Evolutionary conservation across 2,797 vertebrate species (phyloP).

Genomic region (Coracias cyanogaster): DNA sequence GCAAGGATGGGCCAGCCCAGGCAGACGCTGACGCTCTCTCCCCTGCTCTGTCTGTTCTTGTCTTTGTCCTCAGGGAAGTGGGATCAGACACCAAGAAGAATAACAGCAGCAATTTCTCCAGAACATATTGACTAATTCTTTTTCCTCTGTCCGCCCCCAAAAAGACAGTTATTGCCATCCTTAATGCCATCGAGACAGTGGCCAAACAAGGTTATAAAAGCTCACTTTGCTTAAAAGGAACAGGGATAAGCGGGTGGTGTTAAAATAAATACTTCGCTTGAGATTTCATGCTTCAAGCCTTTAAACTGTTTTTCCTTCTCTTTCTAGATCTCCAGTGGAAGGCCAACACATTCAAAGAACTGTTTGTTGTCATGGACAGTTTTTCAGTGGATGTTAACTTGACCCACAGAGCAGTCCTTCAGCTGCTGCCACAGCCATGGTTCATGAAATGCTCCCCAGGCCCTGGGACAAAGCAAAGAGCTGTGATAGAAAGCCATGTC

Average conservation of each 20-base stretch:
- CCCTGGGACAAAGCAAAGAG: not conserved
- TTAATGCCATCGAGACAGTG: not conserved
- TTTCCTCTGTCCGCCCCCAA: not conserved
- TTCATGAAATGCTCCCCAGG: not conserved
- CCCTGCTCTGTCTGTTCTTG: not conserved
- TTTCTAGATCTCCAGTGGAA: not conserved
- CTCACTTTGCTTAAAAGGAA: constrained; percentile 6
- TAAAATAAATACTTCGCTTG: not conserved
- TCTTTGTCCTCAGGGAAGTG: not conserved
- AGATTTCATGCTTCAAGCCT: not conserved
- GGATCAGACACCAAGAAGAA: constrained; percentile 11
- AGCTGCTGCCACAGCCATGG: not conserved
- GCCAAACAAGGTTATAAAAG: constrained; percentile 29
- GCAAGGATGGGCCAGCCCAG: not conserved
- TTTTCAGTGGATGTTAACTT: not conserved
- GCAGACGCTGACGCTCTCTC: not conserved
- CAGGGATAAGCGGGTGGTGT: not conserved
- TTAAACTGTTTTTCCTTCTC: not conserved
- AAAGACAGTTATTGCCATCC: constrained; percentile 30
- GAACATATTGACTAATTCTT: constrained; percentile 50
- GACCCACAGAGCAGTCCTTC: not conserved
- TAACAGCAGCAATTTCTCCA: constrained; percentile 43
- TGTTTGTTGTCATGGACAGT: not conserved
- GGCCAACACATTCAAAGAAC: not conserved
- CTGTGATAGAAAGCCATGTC: not conserved